Base-by-base conservation (phyloP, 1,140 invertebrate species). In the Drosophila repleta region DNA sequence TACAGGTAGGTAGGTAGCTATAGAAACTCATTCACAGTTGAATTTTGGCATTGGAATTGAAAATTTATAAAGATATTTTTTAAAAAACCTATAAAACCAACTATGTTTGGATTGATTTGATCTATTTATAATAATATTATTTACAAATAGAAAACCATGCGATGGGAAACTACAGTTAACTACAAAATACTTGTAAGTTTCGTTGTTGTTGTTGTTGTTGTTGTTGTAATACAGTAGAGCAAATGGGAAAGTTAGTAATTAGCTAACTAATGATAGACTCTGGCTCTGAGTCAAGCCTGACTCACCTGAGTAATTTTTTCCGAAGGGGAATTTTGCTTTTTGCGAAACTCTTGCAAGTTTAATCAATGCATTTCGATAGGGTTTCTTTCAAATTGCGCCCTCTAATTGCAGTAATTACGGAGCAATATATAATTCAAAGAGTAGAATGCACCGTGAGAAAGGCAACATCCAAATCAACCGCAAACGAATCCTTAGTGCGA, bases 171-270 rank as follows among this genome's bases (percentile, higher is more conserved):
- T 26, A 5, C 24, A 6, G 18, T 13, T 18, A 49, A 64, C 5
- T 17, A 51, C 37, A 63, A 74, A 52, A 20, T 53, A 60, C 20
- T 58, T 37, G 5, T 18, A n/a, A 43, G 7, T 8, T 17, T 48
- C 24, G 41, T 37, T 60, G 15, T 15, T 20, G 18, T 29, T 70
- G 18, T 32, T 29, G 41, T 37, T 60, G 15, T 15, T 20, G 18
- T 29, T 70, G 18, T 32, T 46, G 17, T 46, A 18, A 49, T 26
- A 57, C 32, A 15, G 46, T 26, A 55, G 35, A 39, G 18, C 71
- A 60, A 79, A 46, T 66, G 66, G 46, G 66, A 66, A 75, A 79
- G 77, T 61, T 48, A 49, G 56, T 55, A 79, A 80, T 66, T 80
- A 48, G 24, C 29, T 53, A 24, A 1, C 17, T 74, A 79, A 79